Conservation (phyloP, 1,140 invertebrate genomes). For the Pogonus chalceus region DNA sequence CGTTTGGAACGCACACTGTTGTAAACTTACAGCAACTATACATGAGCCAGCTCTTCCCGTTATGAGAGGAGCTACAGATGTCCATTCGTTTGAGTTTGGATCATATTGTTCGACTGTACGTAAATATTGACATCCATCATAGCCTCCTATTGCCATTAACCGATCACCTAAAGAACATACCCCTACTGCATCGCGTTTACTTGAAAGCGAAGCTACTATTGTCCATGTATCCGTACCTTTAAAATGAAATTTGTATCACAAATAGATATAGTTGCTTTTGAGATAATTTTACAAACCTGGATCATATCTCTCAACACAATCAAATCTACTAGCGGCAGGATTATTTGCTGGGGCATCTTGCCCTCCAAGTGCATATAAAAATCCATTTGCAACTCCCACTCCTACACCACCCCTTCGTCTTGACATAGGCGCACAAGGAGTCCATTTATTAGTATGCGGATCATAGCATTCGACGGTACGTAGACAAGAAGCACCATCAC, state of each 20-base stretch:
- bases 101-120: conserved; percentile 90
- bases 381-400: conserved; percentile 71
- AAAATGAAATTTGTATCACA: conserved; percentile 12
- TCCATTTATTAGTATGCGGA: conserved; percentile 85
- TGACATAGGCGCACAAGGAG: conserved; percentile 78
- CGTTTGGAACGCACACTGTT: conserved; percentile 1
- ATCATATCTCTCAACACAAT: conserved; percentile 84
- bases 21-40: conserved; percentile 52
- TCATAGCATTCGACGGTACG: conserved; percentile 89
- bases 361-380: conserved; percentile 76
- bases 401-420: conserved; percentile 81
- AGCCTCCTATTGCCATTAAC: conserved; percentile 85
- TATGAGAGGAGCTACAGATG: conserved; percentile 58
- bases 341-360: conserved; percentile 82
- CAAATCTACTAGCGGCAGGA: conserved; percentile 68
- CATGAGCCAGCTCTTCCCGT: conserved; percentile 77
- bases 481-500: conserved; percentile 84
- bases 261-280: too few species aligned
- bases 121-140: conserved; percentile 89
- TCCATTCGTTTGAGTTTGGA: conserved; percentile 80
- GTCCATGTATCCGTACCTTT: conserved; percentile 74
- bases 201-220: conserved; percentile 75
- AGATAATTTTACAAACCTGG: conserved; percentile 34
- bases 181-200: conserved; percentile 83
- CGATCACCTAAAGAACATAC: conserved; percentile 82